A percentile compares a stretch with the other conserved stretches of the same genome.
Conservation (phyloP, 2,797 vertebrate genomes). For the Setipinna tenuifilis region DNA sequence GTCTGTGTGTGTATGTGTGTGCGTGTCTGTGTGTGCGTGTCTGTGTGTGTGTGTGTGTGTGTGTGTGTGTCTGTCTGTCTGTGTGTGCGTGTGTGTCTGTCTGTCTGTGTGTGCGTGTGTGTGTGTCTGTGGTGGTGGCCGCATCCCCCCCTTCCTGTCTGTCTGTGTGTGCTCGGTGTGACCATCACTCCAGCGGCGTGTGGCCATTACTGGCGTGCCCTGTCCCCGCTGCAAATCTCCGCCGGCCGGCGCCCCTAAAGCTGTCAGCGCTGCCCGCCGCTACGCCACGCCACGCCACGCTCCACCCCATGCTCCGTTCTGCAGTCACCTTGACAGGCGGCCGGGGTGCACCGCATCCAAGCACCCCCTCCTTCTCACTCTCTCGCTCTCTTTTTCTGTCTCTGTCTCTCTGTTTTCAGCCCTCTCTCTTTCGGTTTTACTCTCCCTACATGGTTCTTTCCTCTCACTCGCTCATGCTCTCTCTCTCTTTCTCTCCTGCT, state of each 20-base stretch:
- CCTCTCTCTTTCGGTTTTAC: background rate
- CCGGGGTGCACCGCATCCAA: background rate
- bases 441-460: background rate
- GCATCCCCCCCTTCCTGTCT: background rate
- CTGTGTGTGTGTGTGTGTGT: background rate
- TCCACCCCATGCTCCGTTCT: too few relatives aligned
- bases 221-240: slow-evolving; percentile 77
- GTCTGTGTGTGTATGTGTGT: background rate
- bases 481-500: background rate
- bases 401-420: background rate
- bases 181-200: slow-evolving; percentile 55
- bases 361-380: background rate
- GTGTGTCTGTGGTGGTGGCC: background rate
- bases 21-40: background rate
- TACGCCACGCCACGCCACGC: slow-evolving; percentile 66
- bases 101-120: background rate
- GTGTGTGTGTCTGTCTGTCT: background rate
- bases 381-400: background rate
- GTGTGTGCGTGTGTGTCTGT: background rate
- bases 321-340: slow-evolving; percentile 79
- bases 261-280: slow-evolving; percentile 70
- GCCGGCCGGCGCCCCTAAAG: slow-evolving; percentile 71
- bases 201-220: slow-evolving; percentile 77
- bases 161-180: background rate
- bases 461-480: background rate